phyloP scores from a whole-genome alignment of 2,113 vertebrate genomes.

The Bos taurus region ARS-UCD2.0 NC_037338.1:20663001-20663500 shows the following conservation, averaged over 20 bases:
- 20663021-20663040: neutral
- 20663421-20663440: neutral
- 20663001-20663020: neutral
- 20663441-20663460: neutral
- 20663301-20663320: neutral
- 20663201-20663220: neutral
- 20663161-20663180: neutral
- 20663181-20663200: neutral
- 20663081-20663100: accelerated
- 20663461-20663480: neutral
- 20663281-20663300: neutral
- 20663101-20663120: neutral
- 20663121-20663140: neutral
- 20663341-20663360: neutral
- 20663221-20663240: neutral
- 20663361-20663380: neutral
- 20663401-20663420: neutral
- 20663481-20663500: neutral
- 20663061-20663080: accelerated
- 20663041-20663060: neutral
- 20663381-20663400: neutral
- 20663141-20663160: neutral
- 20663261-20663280: neutral
- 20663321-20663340: neutral
- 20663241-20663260: neutral